A percentile compares a stretch with the other conserved stretches of the same genome.
Evolutionary conservation across 2,113 vertebrate species (phyloP).

Genomic region (Acrocephalus arundinaceus): DNA sequence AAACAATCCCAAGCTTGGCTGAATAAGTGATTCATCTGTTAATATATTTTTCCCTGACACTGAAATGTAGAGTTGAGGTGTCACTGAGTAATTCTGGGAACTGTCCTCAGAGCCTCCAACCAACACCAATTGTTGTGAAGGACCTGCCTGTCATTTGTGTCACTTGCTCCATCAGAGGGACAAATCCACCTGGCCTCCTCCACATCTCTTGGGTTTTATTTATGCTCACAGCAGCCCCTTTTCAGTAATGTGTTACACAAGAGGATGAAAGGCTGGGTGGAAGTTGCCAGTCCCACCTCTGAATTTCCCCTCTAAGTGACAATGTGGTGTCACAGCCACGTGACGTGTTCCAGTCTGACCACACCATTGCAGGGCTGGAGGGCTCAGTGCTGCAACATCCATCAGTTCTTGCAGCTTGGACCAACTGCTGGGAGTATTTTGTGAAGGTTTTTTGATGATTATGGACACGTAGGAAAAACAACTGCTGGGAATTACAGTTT

Average conservation of each 20-base stretch:
- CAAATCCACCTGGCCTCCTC: not conserved
- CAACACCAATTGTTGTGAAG: not conserved
- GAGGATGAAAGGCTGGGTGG: not conserved
- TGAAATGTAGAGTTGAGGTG: not conserved
- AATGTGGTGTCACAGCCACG: not conserved
- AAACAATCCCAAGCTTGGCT: not conserved
- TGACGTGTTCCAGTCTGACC: accelerated
- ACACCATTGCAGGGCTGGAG: not conserved
- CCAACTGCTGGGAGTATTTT: not conserved
- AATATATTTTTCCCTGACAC: not conserved
- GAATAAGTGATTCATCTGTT: not conserved
- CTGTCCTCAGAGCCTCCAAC: not conserved
- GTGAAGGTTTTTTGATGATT: not conserved
- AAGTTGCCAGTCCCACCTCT: not conserved
- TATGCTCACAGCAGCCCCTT: not conserved
- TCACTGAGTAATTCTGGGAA: not conserved
- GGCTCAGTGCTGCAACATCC: not conserved
- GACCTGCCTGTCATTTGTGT: not conserved
- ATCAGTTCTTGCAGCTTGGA: not conserved
- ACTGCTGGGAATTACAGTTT: not conserved
- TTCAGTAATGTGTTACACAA: accelerated
- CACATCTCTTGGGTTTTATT: not conserved
- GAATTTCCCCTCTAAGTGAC: not conserved
- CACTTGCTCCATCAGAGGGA: not conserved
- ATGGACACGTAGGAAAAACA: not conserved